phyloP scores from a whole-genome alignment of 2,113 vertebrate species.

The Orycteropus afer region DNA sequence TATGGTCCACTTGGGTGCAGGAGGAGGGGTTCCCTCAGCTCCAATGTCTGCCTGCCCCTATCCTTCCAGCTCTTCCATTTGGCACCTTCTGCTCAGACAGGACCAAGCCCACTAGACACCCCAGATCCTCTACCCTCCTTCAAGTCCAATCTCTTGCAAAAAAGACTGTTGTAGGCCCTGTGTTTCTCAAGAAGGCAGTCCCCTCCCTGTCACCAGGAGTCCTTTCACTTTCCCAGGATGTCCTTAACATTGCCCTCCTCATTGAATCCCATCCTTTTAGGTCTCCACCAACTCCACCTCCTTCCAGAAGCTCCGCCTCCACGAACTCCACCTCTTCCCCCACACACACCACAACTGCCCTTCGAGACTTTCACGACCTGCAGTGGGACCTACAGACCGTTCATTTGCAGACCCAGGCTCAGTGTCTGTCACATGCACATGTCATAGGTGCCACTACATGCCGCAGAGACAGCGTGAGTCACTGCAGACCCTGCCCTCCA shows the following conservation, averaged over 20 bases:
- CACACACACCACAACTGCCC: neutral
- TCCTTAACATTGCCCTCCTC: neutral
- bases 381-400: neutral
- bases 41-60: neutral
- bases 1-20: rapidly evolving
- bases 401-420: neutral
- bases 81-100: neutral
- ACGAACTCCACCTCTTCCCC: neutral
- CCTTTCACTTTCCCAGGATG: neutral
- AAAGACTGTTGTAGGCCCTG: too few relatives aligned
- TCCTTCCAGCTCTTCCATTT: neutral
- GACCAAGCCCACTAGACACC: neutral
- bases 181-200: neutral
- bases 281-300: neutral
- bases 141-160: too few relatives aligned
- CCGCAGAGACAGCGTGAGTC: neutral
- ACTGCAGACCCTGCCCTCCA: neutral
- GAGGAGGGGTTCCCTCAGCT: neutral
- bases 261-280: neutral
- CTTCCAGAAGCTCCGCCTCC: too few relatives aligned
- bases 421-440: too few relatives aligned
- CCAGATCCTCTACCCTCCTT: neutral
- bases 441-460: neutral
- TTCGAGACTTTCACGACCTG: neutral
- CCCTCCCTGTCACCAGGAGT: neutral